These are phyloP conservation scores for Steinernema carpocapsae DNA, from an alignment of 2,888 invertebrate genomes.

Conservation along the genomic window DNA sequence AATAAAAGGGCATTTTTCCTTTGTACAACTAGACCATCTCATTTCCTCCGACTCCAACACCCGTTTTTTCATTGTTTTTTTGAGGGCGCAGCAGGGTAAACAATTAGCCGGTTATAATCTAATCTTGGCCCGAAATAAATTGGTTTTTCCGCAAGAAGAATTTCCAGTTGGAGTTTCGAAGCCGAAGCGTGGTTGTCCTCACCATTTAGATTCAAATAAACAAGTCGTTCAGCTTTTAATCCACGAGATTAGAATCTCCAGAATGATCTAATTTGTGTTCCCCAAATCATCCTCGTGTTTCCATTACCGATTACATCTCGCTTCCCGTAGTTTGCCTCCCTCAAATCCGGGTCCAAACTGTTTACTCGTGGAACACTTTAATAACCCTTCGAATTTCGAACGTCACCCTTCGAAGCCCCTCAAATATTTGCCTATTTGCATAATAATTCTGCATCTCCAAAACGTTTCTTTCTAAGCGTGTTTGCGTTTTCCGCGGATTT, in stretches of 20 bases:
- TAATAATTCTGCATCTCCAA: slow-evolving; percentile 7
- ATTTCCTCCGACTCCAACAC: no score
- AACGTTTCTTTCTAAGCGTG: slow-evolving; percentile 11
- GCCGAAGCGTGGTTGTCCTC: no score
- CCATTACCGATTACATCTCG: no score
- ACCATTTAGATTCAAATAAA: not conserved
- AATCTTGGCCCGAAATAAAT: not conserved
- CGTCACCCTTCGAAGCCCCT: not conserved
- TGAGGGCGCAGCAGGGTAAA: slow-evolving; percentile 26
- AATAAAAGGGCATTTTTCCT: no score
- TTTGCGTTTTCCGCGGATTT: not conserved
- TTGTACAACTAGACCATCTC: no score
- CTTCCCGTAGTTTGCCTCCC: no score
- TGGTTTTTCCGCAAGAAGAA: not conserved
- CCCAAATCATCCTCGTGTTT: not conserved
- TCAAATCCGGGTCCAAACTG: no score
- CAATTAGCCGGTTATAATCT: slow-evolving; percentile 28
- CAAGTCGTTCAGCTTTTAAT: not conserved
- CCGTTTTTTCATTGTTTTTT: not conserved
- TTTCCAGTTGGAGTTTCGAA: no score
- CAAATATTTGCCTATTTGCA: slow-evolving; percentile 35
- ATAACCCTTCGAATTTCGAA: not conserved
- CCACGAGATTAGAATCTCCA: not conserved
- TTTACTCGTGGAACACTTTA: not conserved
- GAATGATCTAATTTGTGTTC: not conserved